Base-by-base conservation (phyloP, 2,797 vertebrate genomes). In the Pelochelys cantorii region DNA sequence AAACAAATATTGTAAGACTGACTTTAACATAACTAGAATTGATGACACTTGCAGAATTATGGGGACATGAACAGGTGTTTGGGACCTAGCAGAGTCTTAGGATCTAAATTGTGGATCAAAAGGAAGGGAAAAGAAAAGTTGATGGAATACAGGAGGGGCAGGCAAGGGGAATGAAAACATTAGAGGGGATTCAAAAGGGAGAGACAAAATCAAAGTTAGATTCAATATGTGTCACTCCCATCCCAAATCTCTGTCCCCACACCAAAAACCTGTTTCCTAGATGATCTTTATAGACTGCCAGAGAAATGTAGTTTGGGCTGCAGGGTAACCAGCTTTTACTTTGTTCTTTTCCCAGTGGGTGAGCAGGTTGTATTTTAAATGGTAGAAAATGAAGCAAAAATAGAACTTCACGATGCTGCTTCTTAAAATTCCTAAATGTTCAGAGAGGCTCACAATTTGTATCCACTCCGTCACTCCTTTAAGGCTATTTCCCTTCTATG, bases 1-100 rank as follows among this genome's bases (percentile, higher is more conserved):
- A 91, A 25, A 84, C 27, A 83, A 93, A 90, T 74, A 77, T 14
- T 65, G 74, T 5, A 25, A 86, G 83, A 7, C 90, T 85, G 88
- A 3, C 34, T 68, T 5, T 37, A 86, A 86, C 11, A 52, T 89
- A 78, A 0, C 77, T n/a, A 86, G 71, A 93, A 15, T 7, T 91
- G 42, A 84, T 71, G 75, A 88, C 85, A 87, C 78, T 68, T 79
- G 17, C 0, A 12, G 90, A 85, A 92, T 20, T 2, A 3, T 1
- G 1, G 11, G 23, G 10, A 85, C 29, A 84, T 29, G 78, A 56
- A 52, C 42, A 48, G 23, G 84, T 71, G 27, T 10, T 90, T 93
- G 42, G 34, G 29, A 94, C 79, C 11, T 86, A 14, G 57, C 83
- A 78, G 84, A 93, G 88, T 79, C 42, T 83, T 79, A 83, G 81